Percentiles rank a stretch among this genome's conserved stretches.
These are phyloP conservation scores for Alsophila aescularia DNA, from an alignment of 2,888 invertebrate genomes.

Conservation along the genomic window DNA sequence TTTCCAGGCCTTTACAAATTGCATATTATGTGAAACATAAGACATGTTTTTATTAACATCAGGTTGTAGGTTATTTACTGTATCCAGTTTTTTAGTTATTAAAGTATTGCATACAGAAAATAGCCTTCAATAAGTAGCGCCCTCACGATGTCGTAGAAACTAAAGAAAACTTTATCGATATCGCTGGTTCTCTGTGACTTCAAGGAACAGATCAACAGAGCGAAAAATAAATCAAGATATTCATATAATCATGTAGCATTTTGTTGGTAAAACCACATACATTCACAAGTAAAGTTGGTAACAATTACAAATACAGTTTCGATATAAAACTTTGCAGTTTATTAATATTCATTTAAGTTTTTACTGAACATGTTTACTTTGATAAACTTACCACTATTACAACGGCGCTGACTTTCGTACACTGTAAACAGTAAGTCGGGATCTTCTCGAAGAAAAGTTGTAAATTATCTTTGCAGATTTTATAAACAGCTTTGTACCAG, in stretches of 20 bases:
- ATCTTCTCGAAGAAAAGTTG: slow-evolving; percentile 16
- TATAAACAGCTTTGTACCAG: slow-evolving; percentile 7
- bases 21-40: too few species aligned
- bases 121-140: neutral
- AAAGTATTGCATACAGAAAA: neutral
- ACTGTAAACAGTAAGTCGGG: slow-evolving; percentile 11
- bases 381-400: slow-evolving; percentile 24
- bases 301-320: too few species aligned
- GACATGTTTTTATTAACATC: too few species aligned
- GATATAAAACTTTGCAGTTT: too few species aligned
- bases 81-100: neutral
- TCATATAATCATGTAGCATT: neutral
- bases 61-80: too few species aligned
- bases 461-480: slow-evolving; percentile 4
- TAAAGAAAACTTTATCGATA: neutral
- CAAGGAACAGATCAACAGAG: neutral
- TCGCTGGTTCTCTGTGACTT: neutral
- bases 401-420: slow-evolving; percentile 12
- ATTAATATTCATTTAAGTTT: neutral
- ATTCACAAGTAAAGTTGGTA: neutral
- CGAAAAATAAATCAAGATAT: neutral
- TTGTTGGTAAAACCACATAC: neutral
- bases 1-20: too few species aligned
- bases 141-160: slow-evolving; percentile 27
- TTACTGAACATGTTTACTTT: slow-evolving; percentile 11